phyloP scores from a whole-genome alignment of 2,797 vertebrate species.

The Lophius americanus region DNA sequence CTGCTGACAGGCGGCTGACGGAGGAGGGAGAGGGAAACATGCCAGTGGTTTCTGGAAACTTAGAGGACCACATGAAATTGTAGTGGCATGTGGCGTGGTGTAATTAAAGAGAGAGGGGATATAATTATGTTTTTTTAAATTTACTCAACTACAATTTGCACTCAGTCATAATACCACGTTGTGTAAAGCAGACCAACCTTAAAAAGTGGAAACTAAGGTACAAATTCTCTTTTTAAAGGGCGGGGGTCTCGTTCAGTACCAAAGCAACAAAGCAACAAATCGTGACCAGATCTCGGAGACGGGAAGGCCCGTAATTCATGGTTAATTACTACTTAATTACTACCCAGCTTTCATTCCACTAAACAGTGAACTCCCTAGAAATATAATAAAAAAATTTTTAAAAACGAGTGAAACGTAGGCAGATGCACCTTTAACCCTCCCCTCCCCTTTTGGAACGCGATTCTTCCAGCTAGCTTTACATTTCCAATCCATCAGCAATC shows the following conservation, averaged over 20 bases:
- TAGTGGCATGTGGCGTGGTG: conserved; percentile 46
- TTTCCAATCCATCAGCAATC: conserved; percentile 24
- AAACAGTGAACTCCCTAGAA: not conserved
- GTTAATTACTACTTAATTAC: conserved; percentile 2
- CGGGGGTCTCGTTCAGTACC: too few species aligned
- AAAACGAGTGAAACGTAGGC: conserved; percentile 35
- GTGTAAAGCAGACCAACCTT: conserved; percentile 1
- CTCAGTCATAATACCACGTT: conserved; percentile 30
- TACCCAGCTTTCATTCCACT: conserved; percentile 3
- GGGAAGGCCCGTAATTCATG: not conserved
- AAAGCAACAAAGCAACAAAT: too few species aligned
- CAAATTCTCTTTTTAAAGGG: conserved; percentile 10
- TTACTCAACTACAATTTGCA: conserved; percentile 45
- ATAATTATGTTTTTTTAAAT: conserved; percentile 63
- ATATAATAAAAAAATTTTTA: not conserved
- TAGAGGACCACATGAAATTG: conserved; percentile 58
- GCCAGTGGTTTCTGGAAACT: conserved; percentile 59
- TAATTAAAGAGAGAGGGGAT: conserved; percentile 60
- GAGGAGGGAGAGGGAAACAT: conserved; percentile 42
- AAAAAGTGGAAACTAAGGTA: conserved; percentile 29
- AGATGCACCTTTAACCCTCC: conserved; percentile 13
- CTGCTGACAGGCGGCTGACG: conserved; percentile 49
- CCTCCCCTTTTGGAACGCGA: conserved; percentile 14
- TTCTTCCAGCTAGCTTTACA: not conserved
- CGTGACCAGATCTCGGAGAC: not conserved